Evolutionary conservation across 2,888 invertebrate genomes (phyloP), one percentile per base, ranked within the genome.

Genomic region (Crossocerus cetratus): DNA sequence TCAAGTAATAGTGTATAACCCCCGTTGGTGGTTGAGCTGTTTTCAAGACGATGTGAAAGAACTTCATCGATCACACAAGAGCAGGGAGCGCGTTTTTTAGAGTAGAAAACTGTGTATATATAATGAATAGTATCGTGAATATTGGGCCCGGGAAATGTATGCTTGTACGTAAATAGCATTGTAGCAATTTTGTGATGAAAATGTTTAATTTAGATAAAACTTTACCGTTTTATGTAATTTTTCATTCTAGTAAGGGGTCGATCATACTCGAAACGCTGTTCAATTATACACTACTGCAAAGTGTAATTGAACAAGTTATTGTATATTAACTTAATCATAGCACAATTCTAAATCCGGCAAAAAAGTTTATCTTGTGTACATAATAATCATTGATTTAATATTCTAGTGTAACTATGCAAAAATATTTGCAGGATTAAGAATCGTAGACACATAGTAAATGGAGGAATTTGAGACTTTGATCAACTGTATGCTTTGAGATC

Each of bases 21-120:
- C 58, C 54, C n/a, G 11, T 64, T 69, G 67, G 67, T 71, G 60
- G 82, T 82, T 82, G 81, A 82, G 82, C 80, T 82, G 81, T 82
- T 80, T 82, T 82, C 80, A 74, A 53, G 69, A 69, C 66, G 72
- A 66, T 61, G 45, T 61, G 64, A 59, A 57, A 21, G 44, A 74
- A 61, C 58, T 62, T 53, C 67, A 65, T 18, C 69, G 49, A 44
- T 62, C 60, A 58, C 45, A 32, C 44, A 45, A 68, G 69, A 66
- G 63, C 66, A 71, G 69, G 32, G 65, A 69, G 22, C 32, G 67
- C 65, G 53, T 59, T 69, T 76, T 55, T 53, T 76, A 69, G 72
- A 55, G 18, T 81, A 81, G 59, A 44, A 65, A 69, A 56, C 66
- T 72, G 59, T 81, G 81, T 81, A 79, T 69, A 79, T 81, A 80